These are phyloP conservation scores for Apantesis nais DNA, from an alignment of 2,888 invertebrate species.

Conservation along the genomic window DNA sequence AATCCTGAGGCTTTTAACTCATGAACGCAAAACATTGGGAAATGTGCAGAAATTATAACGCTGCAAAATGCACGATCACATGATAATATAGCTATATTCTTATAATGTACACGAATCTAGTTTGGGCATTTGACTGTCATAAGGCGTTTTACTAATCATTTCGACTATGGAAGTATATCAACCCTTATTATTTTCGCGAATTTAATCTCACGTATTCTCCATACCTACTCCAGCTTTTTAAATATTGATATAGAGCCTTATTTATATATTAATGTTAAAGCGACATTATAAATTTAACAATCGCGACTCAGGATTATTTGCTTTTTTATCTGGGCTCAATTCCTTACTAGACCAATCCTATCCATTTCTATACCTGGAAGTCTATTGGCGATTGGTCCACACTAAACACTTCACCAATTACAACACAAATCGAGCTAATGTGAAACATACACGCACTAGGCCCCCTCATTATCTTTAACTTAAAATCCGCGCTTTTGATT, in stretches of 20 bases:
- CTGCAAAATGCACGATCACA: neutral
- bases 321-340: neutral
- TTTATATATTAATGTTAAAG: neutral
- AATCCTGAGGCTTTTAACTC: neutral
- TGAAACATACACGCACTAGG: no score
- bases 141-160: neutral
- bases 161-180: neutral
- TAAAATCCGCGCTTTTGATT: neutral
- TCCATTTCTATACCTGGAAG: neutral
- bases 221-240: neutral
- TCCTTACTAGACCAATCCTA: neutral
- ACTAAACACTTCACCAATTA: neutral
- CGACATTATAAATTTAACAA: neutral
- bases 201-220: neutral
- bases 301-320: neutral
- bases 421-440: neutral
- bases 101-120: neutral
- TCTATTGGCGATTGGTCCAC: neutral
- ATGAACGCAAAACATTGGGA: neutral
- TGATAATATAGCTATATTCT: neutral
- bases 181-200: neutral
- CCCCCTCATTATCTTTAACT: neutral
- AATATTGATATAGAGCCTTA: neutral
- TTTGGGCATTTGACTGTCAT: constrained; percentile 2
- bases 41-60: neutral